Base-by-base conservation (phyloP, 2,888 invertebrate species). In the Hydroisotoma schaefferi region DNA sequence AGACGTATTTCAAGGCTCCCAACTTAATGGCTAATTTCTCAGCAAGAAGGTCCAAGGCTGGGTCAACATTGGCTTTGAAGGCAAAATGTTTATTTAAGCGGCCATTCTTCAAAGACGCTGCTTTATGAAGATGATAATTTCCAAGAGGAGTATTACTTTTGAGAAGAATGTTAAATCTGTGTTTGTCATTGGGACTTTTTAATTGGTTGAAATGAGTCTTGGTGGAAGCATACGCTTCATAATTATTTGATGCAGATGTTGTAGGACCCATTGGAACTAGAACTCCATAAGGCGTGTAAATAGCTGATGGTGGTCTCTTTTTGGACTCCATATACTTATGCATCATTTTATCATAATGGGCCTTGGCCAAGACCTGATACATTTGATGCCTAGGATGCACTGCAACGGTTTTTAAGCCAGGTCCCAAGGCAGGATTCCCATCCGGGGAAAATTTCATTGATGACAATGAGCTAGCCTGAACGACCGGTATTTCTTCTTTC, bases 331-430 rank as follows among this genome's bases (percentile, higher is more conserved):
- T 59, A 52, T 69, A 65, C 12, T 65, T 58, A 22, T 69, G 66
- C 67, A 72, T 63, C 49, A 65, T 60, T 40, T 65, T 67, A 20
- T 68, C 63, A 47, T 72, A 69, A 29, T 72, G 68, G 8, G 70
- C 67, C n/a, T 69, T 65, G 10, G 72, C 72, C 22, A 72, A 44
- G 20, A 68, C 72, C 58, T 71, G 68, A 37, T 68, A 68, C 70
- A 72, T 72, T 65, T 72, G 72, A 52, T 69, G 65, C 37, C 72
- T 53, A 0, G 72, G 72, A 43, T 72, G 72, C 27, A 72, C 70
- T 10, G 68, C 64, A 1, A 69, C 72, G 8, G 67, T 59, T 27
- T 68, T 60, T n/a, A 71, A 51, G 2, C 71, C 71, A 2, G 69
- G 69, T 22, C 62, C 62, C 2, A 71, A 47, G 8, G 62, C 56